Base-by-base conservation (phyloP, 2,888 invertebrate genomes). In the Pachymerium ferrugineum region DNA sequence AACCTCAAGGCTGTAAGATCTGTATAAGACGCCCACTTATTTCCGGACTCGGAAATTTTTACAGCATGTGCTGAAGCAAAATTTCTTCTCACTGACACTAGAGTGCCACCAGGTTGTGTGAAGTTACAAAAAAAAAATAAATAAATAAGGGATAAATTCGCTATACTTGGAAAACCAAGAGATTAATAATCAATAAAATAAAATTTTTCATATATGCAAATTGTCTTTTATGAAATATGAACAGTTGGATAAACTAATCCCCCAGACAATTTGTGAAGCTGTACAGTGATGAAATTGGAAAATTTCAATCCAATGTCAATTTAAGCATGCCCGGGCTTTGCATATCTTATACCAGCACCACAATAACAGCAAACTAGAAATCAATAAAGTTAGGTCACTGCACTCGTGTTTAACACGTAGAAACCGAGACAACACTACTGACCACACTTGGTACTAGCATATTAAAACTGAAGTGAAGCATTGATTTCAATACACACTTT, bases 301-400 rank as follows among this genome's bases (percentile, higher is more conserved):
- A 25, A 25, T 54, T 54, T 54, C 47, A 12, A 54, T 54, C 54
- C 54, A 54, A 54, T 25, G 54, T 54, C 54, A 54, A 54, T 54
- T 54, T 54, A 54, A 54, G 8, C 54, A 54, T 54, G 28, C 6
- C 14, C 22, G 8, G 28, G 54, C 54, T 54, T 54, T 54, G 54
- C 54, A 54, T 47, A 47, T 54, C 54, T 54, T n/a, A n/a, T n/a
- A n/a, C n/a, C 54, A 54, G 25, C 8, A 25, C 54, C 12, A 38
- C 38, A 6, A 25, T 28, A 54, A 22, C 54, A 54, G 54, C 54
- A 54, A 54, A 54, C 54, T 25, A 54, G 25, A 54, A 54, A 54
- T 54, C 54, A 54, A 54, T 54, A 54, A 54, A 54, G 54, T 54
- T 54, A 54, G 54, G 54, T 54, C 54, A 54, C 54, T 54, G 54